Evolutionary conservation across 2,113 vertebrate genomes (phyloP).

Genomic region (Amphiprion percula): DNA sequence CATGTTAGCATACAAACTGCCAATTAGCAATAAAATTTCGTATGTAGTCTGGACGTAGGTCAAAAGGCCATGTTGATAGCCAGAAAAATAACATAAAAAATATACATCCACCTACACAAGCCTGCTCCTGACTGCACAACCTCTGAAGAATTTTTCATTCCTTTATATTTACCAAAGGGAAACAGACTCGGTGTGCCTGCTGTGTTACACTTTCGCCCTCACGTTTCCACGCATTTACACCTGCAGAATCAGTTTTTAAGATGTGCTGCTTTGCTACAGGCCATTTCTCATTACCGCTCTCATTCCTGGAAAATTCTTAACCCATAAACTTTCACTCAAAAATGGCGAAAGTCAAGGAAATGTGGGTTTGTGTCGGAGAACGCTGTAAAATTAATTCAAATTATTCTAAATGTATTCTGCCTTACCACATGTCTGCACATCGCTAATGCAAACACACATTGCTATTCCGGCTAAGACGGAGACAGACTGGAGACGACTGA

Average conservation of each 20-base stretch:
- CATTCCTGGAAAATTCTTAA: background rate
- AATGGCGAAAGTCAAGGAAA: background rate
- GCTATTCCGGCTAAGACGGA: conserved; percentile 33
- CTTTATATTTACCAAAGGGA: background rate
- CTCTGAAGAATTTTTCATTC: background rate
- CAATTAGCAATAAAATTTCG: background rate
- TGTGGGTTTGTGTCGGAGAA: background rate
- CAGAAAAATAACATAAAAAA: too few species aligned
- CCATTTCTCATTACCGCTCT: background rate
- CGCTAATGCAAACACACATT: conserved; percentile 31
- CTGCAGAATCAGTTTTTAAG: background rate
- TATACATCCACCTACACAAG: background rate
- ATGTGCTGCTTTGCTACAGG: background rate
- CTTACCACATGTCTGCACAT: background rate
- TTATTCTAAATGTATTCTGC: conserved; percentile 48
- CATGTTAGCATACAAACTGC: background rate
- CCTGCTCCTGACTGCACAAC: background rate
- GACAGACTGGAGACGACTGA: conserved; percentile 17
- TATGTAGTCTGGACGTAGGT: background rate
- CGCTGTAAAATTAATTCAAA: conserved; percentile 36
- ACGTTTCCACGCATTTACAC: background rate
- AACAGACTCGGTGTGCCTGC: background rate
- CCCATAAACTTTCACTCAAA: background rate
- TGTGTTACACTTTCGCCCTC: background rate
- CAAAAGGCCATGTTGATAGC: background rate